These are phyloP conservation scores for Isoperla grammatica DNA, from an alignment of 2,888 invertebrate genomes.

Conservation along the genomic window DNA sequence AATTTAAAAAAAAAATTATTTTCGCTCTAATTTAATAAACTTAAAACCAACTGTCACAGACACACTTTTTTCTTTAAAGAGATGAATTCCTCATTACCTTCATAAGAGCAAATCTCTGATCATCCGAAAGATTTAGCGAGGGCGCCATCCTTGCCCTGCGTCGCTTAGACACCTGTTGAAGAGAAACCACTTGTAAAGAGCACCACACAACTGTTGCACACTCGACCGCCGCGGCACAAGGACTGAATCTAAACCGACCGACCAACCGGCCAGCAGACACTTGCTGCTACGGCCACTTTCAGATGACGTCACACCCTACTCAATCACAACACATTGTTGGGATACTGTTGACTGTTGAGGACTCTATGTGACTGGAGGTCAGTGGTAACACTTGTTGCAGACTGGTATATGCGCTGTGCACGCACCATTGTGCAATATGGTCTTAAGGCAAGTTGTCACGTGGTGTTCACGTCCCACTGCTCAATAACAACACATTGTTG, in stretches of 20 bases:
- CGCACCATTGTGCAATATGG: too few species aligned
- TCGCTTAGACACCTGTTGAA: too few species aligned
- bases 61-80: not conserved
- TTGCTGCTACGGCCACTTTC: not conserved
- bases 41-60: not conserved
- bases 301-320: not conserved
- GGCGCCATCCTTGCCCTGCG: constrained; percentile 36
- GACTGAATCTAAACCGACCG: not conserved
- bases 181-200: not conserved
- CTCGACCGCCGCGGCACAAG: not conserved
- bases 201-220: not conserved
- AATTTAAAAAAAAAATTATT: too few species aligned
- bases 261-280: not conserved
- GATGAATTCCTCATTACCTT: constrained; percentile 52
- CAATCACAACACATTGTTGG: too few species aligned
- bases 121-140: constrained; percentile 59
- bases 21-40: too few species aligned
- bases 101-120: constrained; percentile 69
- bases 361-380: too few species aligned
- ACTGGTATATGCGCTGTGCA: not conserved
- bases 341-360: too few species aligned
- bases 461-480: too few species aligned
- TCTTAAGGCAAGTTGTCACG: too few species aligned
- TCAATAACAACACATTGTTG: too few species aligned
- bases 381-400: not conserved